Base-by-base conservation (phyloP, 2,113 vertebrate species). In the Turnix velox region DNA sequence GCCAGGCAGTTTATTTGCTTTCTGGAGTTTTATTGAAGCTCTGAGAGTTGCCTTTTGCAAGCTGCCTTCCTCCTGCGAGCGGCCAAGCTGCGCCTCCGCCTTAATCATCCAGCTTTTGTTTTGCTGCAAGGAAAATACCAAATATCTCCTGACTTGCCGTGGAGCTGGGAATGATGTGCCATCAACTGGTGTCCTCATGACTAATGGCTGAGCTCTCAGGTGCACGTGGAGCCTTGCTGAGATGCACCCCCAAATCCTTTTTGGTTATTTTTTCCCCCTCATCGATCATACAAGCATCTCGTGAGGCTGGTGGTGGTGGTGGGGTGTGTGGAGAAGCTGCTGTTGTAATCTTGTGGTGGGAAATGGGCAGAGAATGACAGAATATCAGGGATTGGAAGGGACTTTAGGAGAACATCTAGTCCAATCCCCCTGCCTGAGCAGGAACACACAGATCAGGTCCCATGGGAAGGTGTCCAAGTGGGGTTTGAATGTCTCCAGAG, bases 101-200 rank as follows among this genome's bases (percentile, higher is more conserved):
- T 94, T 94, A 67, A 94, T 93, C 94, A 95, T 92, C 90, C 85
- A n/a, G 94, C 95, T 94, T 95, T 93, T 94, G 94, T 95, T 95
- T 95, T 95, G 92, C 90, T 93, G 1, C 4, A 24, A 93, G 94
- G 94, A 90, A 96, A 96, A 94, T 90, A 93, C 94, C 92, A 87
- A 87, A 63, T 79, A 91, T 51, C 94, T 91, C 94, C 49, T 93
- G 95, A 91, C 87, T 93, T 62, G 81, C 90, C 87, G 52, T 48
- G 20, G 13, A 92, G 80, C 87, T 4, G n/a, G 16, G 90, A 89
- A 52, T 74, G 94, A 95, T 91, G 87, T 11, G 84, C 92, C 65
- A 18, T 74, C 52, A 55, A 92, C 52, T 92, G 81, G 59, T 5
- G 65, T 49, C 90, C 85, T 66, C 87, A n/a, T 94, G 94, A 93